phyloP scores from a whole-genome alignment of 2,888 invertebrate species.

The Mellilla xanthometata region DNA sequence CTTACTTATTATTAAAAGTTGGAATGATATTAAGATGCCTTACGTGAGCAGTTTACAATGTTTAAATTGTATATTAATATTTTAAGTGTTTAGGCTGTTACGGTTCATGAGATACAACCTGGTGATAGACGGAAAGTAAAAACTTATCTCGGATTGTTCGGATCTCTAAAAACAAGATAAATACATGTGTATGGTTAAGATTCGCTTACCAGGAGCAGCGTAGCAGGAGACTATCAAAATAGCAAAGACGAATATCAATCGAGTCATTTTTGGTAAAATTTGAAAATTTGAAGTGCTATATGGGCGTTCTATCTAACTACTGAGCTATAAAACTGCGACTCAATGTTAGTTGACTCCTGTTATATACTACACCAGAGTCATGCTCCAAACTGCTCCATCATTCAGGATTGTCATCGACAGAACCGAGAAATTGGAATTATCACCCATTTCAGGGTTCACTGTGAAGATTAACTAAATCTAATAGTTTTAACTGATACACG shows the following conservation, averaged over 20 bases:
- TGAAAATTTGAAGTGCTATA: background rate
- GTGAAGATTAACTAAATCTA: too few relatives aligned
- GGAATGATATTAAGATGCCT: too few relatives aligned
- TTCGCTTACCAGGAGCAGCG: slow-evolving; percentile 57
- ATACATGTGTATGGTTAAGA: background rate
- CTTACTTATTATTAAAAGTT: too few relatives aligned
- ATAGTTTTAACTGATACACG: too few relatives aligned
- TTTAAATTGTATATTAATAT: too few relatives aligned
- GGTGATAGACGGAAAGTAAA: too few relatives aligned
- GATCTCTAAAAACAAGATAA: too few relatives aligned
- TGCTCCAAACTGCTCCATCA: slow-evolving; percentile 47
- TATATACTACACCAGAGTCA: slow-evolving; percentile 50
- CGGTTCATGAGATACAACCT: too few relatives aligned
- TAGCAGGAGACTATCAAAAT: slow-evolving; percentile 36
- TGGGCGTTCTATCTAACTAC: background rate
- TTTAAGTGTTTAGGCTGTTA: too few relatives aligned
- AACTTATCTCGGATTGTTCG: too few relatives aligned
- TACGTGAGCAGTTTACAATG: too few relatives aligned
- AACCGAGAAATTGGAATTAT: slow-evolving; percentile 44
- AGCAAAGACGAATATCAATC: slow-evolving; percentile 35
- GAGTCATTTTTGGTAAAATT: slow-evolving; percentile 39
- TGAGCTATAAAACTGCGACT: slow-evolving; percentile 31
- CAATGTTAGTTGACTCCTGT: slow-evolving; percentile 15
- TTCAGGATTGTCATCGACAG: slow-evolving; percentile 46
- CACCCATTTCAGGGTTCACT: slow-evolving; percentile 40